Percentiles rank a stretch among this genome's conserved stretches.
Evolutionary conservation across 2,888 invertebrate species (phyloP).

Genomic region (Lithophane leautieri): DNA sequence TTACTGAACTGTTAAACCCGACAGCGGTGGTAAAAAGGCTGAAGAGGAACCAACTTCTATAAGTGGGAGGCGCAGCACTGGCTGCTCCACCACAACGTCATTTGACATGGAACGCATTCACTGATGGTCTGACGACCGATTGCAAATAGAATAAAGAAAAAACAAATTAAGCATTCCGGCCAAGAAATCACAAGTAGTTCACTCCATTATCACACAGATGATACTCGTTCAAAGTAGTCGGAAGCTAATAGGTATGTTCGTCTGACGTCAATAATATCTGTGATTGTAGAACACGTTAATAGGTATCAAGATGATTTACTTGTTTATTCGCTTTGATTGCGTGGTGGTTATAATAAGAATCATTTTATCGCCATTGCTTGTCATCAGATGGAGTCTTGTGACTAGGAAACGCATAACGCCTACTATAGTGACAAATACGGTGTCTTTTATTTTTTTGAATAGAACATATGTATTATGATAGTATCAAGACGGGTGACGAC

Average conservation of each 20-base stretch:
- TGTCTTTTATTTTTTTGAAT: conserved; percentile 6
- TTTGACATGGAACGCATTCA: no score
- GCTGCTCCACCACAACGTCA: no score
- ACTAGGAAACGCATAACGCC: conserved; percentile 2
- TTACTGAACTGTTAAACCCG: no score
- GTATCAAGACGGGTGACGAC: conserved; percentile 31
- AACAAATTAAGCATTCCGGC: no score
- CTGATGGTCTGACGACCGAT: no score
- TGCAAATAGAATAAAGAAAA: no score
- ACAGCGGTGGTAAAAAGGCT: no score
- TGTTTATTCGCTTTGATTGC: conserved; percentile 36
- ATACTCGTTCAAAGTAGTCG: conserved; percentile 31
- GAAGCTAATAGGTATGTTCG: conserved; percentile 11
- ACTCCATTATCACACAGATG: conserved; percentile 8
- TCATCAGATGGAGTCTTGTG: conserved; percentile 4
- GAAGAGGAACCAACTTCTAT: no score
- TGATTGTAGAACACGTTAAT: conserved; percentile 33
- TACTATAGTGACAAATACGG: neutral
- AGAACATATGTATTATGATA: neutral
- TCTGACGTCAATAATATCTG: conserved; percentile 32
- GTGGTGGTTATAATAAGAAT: conserved; percentile 22
- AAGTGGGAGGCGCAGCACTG: no score
- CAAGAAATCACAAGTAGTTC: neutral
- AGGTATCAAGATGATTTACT: conserved; percentile 25
- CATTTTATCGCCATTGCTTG: conserved; percentile 12